Evolutionary conservation across 30 jellyfish, hydroid and myxozoan genomes (phyloP).

Genomic region (Rhopilema esculentum): DNA sequence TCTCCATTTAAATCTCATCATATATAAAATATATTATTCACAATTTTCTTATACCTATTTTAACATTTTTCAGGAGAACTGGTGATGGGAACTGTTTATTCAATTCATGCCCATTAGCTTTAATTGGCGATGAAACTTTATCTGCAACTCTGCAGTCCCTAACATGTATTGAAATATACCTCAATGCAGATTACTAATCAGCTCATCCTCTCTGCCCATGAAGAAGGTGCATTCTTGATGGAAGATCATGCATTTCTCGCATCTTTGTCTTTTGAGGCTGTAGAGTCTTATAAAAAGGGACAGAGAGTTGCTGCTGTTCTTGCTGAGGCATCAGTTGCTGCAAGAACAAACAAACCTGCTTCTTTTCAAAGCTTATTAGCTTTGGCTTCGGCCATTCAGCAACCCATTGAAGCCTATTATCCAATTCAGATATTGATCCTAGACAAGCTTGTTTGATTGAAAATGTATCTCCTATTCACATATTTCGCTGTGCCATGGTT

Average conservation of each 20-base stretch:
- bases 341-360: neutral
- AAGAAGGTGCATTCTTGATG: no score
- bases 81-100: conserved; percentile 51
- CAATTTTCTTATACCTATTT: no score
- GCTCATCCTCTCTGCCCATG: conserved; percentile 43
- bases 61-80: conserved; percentile 17
- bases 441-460: neutral
- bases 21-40: no score
- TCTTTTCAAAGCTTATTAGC: conserved; percentile 47
- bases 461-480: conserved; percentile 19
- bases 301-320: conserved; percentile 13
- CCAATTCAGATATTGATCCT: conserved; percentile 16
- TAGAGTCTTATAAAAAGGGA: neutral
- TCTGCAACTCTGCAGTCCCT: conserved; percentile 18
- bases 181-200: conserved; percentile 17
- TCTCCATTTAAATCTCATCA: no score
- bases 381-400: conserved; percentile 32
- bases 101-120: conserved; percentile 48
- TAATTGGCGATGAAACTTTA: conserved; percentile 51
- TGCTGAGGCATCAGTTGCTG: conserved; percentile 14
- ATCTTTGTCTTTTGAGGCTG: conserved; percentile 15
- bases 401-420: conserved; percentile 43
- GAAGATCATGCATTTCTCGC: conserved; percentile 6
- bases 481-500: conserved; percentile 43
- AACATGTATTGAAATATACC: conserved; percentile 19